phyloP scores from a whole-genome alignment of 1,140 invertebrate genomes.

The Atta texana region DNA sequence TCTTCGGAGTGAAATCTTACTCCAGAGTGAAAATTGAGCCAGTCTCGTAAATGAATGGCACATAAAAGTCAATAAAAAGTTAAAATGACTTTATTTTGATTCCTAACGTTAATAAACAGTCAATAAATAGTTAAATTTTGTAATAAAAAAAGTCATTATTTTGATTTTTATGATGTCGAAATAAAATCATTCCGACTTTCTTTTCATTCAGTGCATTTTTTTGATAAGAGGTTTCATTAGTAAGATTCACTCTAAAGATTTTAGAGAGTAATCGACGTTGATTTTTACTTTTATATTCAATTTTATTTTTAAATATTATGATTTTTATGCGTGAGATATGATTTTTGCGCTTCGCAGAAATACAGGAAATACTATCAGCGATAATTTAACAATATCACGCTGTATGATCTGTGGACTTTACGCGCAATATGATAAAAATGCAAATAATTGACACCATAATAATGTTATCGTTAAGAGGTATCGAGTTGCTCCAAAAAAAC shows the following conservation, averaged over 20 bases:
- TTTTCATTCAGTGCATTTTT: too few relatives aligned
- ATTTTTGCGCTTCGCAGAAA: background rate
- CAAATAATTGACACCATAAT: background rate
- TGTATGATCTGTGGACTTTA: background rate
- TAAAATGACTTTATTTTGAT: too few relatives aligned
- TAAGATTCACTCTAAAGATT: too few relatives aligned
- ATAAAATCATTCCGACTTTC: too few relatives aligned
- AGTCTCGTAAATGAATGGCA: too few relatives aligned
- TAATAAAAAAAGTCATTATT: background rate
- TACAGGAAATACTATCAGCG: slow-evolving; percentile 17
- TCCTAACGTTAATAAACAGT: too few relatives aligned
- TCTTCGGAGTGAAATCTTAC: too few relatives aligned
- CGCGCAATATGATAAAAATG: background rate
- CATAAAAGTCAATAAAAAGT: too few relatives aligned
- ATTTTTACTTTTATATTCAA: background rate
- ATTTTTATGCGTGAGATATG: background rate
- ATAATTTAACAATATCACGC: slow-evolving; percentile 30
- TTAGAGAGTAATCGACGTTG: too few relatives aligned
- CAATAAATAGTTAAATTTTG: too few relatives aligned
- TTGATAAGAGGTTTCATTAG: too few relatives aligned
- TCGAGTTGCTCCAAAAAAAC: background rate
- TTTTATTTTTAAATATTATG: background rate
- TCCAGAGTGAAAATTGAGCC: too few relatives aligned
- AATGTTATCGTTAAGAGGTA: background rate
- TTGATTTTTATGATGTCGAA: background rate